These are phyloP conservation scores for Copidosoma floridanum DNA, from an alignment of 1,140 invertebrate genomes.

Conservation along the genomic window DNA sequence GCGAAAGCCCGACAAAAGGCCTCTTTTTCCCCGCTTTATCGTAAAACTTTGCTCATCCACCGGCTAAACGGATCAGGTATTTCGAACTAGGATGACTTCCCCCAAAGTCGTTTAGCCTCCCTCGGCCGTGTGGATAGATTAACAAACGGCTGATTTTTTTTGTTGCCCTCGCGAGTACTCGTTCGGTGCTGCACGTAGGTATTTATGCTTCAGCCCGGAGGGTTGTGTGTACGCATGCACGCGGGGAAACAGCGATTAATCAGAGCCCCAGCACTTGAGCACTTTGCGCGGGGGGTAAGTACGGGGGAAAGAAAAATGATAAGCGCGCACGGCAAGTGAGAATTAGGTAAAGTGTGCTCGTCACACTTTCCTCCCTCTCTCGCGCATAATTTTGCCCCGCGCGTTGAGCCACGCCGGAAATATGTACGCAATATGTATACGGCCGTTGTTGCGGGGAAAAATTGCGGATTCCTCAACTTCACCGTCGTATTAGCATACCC, in stretches of 20 bases:
- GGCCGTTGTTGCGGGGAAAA: no score
- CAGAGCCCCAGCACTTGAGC: constrained; percentile 7
- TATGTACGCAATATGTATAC: no score
- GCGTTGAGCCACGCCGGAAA: not conserved
- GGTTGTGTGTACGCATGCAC: not conserved
- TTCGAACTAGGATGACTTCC: no score
- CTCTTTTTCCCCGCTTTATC: no score
- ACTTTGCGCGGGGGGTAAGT: no score
- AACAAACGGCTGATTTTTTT: no score
- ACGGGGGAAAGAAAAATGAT: constrained; percentile 23
- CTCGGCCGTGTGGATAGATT: no score
- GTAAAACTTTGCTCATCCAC: no score
- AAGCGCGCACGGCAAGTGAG: constrained; percentile 14
- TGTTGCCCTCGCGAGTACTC: no score
- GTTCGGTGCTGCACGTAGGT: not conserved
- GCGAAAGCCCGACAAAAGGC: no score
- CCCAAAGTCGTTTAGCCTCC: no score
- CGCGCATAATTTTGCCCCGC: not conserved
- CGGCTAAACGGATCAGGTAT: no score
- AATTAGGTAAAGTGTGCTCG: constrained; percentile 22
- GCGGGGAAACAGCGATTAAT: constrained; percentile 20
- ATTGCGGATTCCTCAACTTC: constrained; percentile 6
- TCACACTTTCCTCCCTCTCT: not conserved
- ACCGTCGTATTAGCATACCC: constrained; percentile 6
- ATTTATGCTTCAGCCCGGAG: not conserved